Evolutionary conservation across 2,113 vertebrate species (phyloP), one percentile per base, ranked within the genome.

Genomic region (Bos javanicus): DNA sequence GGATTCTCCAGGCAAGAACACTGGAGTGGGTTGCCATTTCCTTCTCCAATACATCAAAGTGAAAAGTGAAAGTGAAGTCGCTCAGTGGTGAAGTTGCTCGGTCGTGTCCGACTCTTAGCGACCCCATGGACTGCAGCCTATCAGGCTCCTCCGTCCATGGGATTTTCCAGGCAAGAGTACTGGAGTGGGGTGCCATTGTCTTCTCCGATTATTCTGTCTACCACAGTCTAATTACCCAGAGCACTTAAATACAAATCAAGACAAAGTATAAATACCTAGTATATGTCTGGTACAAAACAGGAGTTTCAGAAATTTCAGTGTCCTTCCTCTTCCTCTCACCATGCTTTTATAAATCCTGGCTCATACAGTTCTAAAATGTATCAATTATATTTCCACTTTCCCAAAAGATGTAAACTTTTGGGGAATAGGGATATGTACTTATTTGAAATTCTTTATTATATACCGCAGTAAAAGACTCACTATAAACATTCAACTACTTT

Each of bases 361-460:
- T 89, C 59, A 88, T 36, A 84, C 39, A 67, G 26, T 64, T 67
- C 81, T 43, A 91, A 94, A 94, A 25, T 67, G 25, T 16, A 83
- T 48, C 30, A 95, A 87, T 36, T 89, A 62, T 57, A 87, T 33
- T 76, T 90, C 36, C 46, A 93, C 7, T 91, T 64, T 91, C 84
- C 13, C 36, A 50, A 97, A 92, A 50, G 59, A 94, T 8, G 16
- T 23, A 85, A 88, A 91, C 12, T 85, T 23, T 25, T 48, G 4
- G 36, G 59, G 5, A 91, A 82, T 13, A 43, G 28, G 7, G 7
- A 54, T n/a, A 67, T 2, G 10, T 52, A 56, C 30, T 93, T 97
- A 28, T 91, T 94, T 76, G 74, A 98, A 76, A 95, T 78, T 96
- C 39, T 85, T 85, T 30, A 97, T 0, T 80, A 36, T 33, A 87